A percentile compares a stretch with the other conserved stretches of the same genome.
phyloP scores from a whole-genome alignment of 2,113 vertebrate genomes.

The Python bivittatus region DNA sequence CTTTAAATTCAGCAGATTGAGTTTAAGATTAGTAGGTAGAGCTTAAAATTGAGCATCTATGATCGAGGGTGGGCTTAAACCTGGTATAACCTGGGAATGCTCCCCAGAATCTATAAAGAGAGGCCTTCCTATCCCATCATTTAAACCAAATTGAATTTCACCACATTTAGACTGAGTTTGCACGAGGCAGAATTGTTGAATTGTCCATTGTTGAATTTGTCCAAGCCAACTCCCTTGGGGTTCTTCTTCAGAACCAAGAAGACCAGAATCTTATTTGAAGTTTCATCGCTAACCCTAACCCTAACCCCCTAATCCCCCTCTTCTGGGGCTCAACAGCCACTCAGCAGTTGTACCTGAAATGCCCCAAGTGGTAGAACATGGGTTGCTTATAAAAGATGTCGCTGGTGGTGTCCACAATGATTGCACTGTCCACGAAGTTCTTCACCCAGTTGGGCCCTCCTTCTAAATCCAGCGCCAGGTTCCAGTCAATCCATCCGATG shows the following conservation, averaged over 20 bases:
- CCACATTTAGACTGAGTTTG: not conserved
- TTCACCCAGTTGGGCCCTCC: slow-evolving; percentile 94
- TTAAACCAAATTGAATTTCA: not conserved
- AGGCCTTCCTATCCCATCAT: not conserved
- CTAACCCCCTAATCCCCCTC: not conserved
- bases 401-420: slow-evolving; percentile 81
- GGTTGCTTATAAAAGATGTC: slow-evolving; percentile 89
- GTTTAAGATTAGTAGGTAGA: not conserved
- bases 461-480: slow-evolving; percentile 83
- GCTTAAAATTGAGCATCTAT: not conserved
- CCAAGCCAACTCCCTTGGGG: not conserved
- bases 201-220: not conserved
- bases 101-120: not conserved
- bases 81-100: not conserved
- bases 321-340: not conserved
- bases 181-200: not conserved
- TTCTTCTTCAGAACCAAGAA: not conserved
- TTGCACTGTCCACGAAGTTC: slow-evolving; percentile 91
- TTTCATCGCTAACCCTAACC: not conserved
- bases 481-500: slow-evolving; percentile 94
- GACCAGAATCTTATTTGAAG: too few relatives aligned
- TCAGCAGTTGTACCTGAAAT: slow-evolving; percentile 81
- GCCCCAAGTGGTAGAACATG: slow-evolving; percentile 85
- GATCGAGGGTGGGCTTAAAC: not conserved
- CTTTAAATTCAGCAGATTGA: not conserved